Percentiles rank a stretch among this genome's conserved stretches.
Conservation (phyloP, 2,888 invertebrate species). For the Strigamia transsilvanica region DNA sequence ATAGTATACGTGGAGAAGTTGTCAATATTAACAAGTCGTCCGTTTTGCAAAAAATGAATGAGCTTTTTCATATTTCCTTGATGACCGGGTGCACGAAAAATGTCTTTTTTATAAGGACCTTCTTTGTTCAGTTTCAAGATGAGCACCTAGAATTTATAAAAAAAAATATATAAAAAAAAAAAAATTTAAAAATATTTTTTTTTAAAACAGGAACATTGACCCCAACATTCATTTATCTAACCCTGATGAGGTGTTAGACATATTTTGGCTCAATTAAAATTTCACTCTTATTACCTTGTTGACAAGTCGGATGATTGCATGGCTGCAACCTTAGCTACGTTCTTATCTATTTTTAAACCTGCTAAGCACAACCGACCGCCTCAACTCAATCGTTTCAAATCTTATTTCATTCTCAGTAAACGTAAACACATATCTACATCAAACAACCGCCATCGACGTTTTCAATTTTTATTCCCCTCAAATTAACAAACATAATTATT, state of each 20-base stretch:
- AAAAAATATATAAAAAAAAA: slow-evolving; percentile 10
- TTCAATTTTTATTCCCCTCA: no score
- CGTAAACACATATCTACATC: not conserved
- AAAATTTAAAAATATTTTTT: not conserved
- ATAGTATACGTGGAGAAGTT: slow-evolving; percentile 97
- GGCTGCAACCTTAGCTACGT: slow-evolving; percentile 46
- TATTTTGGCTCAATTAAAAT: slow-evolving; percentile 6
- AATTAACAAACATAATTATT: no score
- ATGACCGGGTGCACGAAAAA: slow-evolving; percentile 93
- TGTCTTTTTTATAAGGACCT: slow-evolving; percentile 90
- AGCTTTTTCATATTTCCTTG: slow-evolving; percentile 94
- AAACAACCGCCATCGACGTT: not conserved
- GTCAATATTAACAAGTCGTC: slow-evolving; percentile 88
- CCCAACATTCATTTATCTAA: not conserved
- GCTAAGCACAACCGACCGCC: not conserved
- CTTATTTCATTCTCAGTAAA: not conserved
- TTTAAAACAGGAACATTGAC: not conserved
- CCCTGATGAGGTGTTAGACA: not conserved
- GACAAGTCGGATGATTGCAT: slow-evolving; percentile 6
- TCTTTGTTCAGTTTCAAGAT: slow-evolving; percentile 94
- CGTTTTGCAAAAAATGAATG: slow-evolving; percentile 88
- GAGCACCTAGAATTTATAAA: slow-evolving; percentile 74
- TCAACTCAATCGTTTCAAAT: not conserved
- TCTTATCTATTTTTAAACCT: slow-evolving; percentile 34
- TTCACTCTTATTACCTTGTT: slow-evolving; percentile 39